These are phyloP conservation scores for Rhyacophila evoluta DNA, from an alignment of 2,888 invertebrate species.

Conservation along the genomic window DNA sequence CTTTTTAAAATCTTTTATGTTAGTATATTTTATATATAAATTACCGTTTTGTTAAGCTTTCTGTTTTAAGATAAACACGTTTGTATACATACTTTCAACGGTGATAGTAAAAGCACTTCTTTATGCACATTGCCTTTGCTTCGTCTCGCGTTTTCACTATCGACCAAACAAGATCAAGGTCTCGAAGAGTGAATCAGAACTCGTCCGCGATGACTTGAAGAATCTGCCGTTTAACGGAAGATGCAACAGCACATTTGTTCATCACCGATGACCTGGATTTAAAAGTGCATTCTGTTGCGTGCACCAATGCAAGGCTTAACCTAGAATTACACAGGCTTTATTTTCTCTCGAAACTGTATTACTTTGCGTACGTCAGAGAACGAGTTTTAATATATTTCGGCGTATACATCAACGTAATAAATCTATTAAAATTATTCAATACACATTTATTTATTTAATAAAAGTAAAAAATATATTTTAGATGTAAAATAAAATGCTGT, in stretches of 20 bases:
- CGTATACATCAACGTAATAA: too few species aligned
- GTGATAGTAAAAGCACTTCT: too few species aligned
- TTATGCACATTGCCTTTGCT: background rate
- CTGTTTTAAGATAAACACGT: too few species aligned
- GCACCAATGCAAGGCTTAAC: background rate
- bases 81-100: too few species aligned
- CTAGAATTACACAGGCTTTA: background rate
- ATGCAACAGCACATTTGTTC: background rate
- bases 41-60: too few species aligned
- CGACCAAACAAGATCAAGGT: conserved; percentile 25
- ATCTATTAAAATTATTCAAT: too few species aligned
- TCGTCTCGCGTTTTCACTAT: conserved; percentile 8
- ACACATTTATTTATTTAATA: too few species aligned
- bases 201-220: background rate
- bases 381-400: too few species aligned
- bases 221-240: background rate
- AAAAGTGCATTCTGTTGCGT: background rate
- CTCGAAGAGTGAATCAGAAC: background rate
- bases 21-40: too few species aligned
- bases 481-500: too few species aligned
- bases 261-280: background rate
- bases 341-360: background rate
- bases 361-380: background rate
- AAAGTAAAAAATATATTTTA: too few species aligned
- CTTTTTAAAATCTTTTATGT: too few species aligned